Percentiles rank a stretch among this genome's conserved stretches.
phyloP scores from a whole-genome alignment of 2,113 vertebrate species.

The Anseranas semipalmata region DNA sequence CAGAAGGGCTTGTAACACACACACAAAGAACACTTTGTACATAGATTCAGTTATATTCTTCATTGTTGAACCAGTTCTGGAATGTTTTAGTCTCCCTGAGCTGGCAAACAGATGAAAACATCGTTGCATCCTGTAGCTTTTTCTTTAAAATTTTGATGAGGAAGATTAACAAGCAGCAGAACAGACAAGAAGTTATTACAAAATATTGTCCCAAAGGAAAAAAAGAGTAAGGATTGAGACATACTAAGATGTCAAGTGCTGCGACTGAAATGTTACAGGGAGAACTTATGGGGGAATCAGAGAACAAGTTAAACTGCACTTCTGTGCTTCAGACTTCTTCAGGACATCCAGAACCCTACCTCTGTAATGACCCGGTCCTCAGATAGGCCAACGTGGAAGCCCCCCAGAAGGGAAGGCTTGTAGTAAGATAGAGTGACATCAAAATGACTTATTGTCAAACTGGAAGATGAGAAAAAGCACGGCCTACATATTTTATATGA shows the following conservation, averaged over 20 bases:
- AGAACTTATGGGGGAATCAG: background rate
- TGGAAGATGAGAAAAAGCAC: background rate
- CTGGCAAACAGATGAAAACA: constrained; percentile 6
- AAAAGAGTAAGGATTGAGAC: background rate
- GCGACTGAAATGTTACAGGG: background rate
- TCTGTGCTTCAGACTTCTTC: background rate
- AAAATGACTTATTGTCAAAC: background rate
- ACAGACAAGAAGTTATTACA: background rate
- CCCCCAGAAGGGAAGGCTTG: background rate
- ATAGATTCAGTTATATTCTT: background rate
- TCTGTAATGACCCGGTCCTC: background rate
- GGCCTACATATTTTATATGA: background rate
- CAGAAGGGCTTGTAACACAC: background rate
- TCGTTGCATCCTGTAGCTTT: background rate
- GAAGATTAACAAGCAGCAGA: background rate
- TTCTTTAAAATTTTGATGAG: background rate
- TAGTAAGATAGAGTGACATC: background rate
- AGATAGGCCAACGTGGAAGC: background rate
- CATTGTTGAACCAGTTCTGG: constrained; percentile 32
- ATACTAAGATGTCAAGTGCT: background rate
- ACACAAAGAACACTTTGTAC: constrained; percentile 56
- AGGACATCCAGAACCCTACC: background rate
- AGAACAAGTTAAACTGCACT: background rate
- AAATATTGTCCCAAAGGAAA: background rate
- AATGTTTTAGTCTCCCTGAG: constrained; percentile 34